A percentile compares a stretch with the other conserved stretches of the same genome.
phyloP scores from a whole-genome alignment of 1,140 invertebrate species.

The Macrobrachium nipponense region DNA sequence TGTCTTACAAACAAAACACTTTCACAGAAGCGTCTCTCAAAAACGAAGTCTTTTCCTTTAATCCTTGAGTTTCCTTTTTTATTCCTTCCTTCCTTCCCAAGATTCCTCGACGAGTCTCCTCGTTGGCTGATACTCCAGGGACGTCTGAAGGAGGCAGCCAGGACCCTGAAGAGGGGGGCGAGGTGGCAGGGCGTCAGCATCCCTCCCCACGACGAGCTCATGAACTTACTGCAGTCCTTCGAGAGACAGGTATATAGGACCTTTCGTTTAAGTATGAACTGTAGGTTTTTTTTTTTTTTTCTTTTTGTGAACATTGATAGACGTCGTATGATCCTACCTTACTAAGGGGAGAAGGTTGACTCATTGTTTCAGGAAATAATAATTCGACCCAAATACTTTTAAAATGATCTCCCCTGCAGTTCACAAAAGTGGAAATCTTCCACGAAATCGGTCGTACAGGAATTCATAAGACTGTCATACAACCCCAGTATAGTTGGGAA shows the following conservation, averaged over 20 bases:
- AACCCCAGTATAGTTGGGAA: too few species aligned
- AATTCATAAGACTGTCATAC: too few species aligned
- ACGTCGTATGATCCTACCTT: too few species aligned
- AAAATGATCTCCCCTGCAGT: too few species aligned
- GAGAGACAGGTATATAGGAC: slow-evolving; percentile 16
- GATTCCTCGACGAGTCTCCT: slow-evolving; percentile 69
- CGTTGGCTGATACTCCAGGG: slow-evolving; percentile 61
- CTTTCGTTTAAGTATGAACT: background rate
- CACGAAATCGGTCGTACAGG: too few species aligned
- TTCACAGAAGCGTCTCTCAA: background rate
- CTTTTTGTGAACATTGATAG: background rate
- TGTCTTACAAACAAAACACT: background rate
- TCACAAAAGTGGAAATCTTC: too few species aligned
- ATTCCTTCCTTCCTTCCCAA: background rate
- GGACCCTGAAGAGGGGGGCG: slow-evolving; percentile 43
- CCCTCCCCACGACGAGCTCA: slow-evolving; percentile 40
- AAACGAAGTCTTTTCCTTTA: background rate
- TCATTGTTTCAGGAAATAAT: too few species aligned
- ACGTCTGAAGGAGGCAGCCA: slow-evolving; percentile 43
- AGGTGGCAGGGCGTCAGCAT: slow-evolving; percentile 54
- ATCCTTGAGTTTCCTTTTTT: background rate
- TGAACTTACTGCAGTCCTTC: slow-evolving; percentile 37
- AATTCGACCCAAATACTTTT: too few species aligned
- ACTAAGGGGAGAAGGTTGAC: too few species aligned
- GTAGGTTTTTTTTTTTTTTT: background rate